Conservation (phyloP, 2,888 invertebrate genomes). For the Hermaeophaga mercurialis region DNA sequence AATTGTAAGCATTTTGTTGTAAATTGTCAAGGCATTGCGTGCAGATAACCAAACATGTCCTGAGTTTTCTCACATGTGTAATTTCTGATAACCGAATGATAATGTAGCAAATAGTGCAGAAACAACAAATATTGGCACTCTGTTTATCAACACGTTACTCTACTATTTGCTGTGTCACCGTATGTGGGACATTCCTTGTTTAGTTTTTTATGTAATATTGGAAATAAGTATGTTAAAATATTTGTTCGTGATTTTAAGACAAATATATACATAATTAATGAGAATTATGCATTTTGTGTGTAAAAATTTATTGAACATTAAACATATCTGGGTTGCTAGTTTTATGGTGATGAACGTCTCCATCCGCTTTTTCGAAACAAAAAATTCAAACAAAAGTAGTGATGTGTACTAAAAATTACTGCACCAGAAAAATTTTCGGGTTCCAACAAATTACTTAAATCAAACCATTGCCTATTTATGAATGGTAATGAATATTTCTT, state of each 20-base stretch:
- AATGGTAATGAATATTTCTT: too few relatives aligned
- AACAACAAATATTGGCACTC: conserved; percentile 16
- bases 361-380: too few relatives aligned
- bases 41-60: neutral
- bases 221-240: conserved; percentile 5
- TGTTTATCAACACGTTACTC: conserved; percentile 8
- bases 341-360: too few relatives aligned
- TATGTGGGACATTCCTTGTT: conserved; percentile 10
- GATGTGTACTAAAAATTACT: too few relatives aligned
- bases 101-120: conserved; percentile 19
- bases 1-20: neutral
- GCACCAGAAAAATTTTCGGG: too few relatives aligned
- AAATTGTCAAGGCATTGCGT: conserved; percentile 1
- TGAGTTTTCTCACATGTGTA: neutral
- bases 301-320: too few relatives aligned
- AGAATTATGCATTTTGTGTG: neutral
- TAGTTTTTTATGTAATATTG: neutral
- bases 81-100: conserved; percentile 10
- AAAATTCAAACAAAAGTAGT: too few relatives aligned
- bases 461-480: too few relatives aligned
- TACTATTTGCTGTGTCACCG: neutral
- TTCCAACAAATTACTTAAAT: too few relatives aligned
- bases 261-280: conserved; percentile 13
- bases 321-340: too few relatives aligned
- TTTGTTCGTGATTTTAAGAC: conserved; percentile 9